Evolutionary conservation across 2,888 invertebrate genomes (phyloP).

Genomic region (Trachelus tabidus): DNA sequence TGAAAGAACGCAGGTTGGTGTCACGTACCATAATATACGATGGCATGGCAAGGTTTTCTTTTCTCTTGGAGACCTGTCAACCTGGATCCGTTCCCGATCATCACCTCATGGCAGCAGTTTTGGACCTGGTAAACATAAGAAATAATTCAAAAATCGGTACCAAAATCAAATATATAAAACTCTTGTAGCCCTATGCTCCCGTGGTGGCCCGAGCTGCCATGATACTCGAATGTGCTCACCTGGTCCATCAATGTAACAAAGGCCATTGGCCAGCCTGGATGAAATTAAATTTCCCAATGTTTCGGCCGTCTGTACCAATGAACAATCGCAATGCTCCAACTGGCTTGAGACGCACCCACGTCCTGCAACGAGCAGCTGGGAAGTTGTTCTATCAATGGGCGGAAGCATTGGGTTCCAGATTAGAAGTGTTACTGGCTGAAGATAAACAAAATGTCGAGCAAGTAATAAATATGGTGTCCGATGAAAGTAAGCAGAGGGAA

Average conservation of each 20-base stretch:
- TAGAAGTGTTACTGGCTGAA: constrained; percentile 90
- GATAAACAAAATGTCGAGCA: constrained; percentile 80
- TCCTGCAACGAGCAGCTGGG: constrained; percentile 90
- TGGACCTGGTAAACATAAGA: constrained; percentile 83
- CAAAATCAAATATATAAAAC: constrained; percentile 2
- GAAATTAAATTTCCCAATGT: constrained; percentile 84
- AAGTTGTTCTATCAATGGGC: constrained; percentile 98
- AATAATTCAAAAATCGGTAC: background rate
- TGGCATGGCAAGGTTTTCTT: constrained; percentile 91
- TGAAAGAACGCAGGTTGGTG: constrained; percentile 89
- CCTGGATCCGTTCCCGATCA: constrained; percentile 98
- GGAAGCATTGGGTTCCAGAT: constrained; percentile 87
- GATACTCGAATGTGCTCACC: constrained; percentile 93
- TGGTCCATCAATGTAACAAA: constrained; percentile 97
- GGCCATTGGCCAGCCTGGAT: constrained; percentile 99
- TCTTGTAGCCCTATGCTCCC: constrained; percentile 87
- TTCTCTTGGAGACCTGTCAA: constrained; percentile 93
- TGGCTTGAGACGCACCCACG: constrained; percentile 74
- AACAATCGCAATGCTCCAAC: constrained; percentile 68
- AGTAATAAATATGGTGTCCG: constrained; percentile 75
- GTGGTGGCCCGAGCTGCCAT: constrained; percentile 92
- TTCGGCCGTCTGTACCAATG: constrained; percentile 77
- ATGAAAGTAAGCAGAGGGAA: constrained; percentile 83
- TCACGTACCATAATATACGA: constrained; percentile 81
- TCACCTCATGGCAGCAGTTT: constrained; percentile 90